Conservation (phyloP, 2,888 invertebrate species). For the Eretmocerus hayati region DNA sequence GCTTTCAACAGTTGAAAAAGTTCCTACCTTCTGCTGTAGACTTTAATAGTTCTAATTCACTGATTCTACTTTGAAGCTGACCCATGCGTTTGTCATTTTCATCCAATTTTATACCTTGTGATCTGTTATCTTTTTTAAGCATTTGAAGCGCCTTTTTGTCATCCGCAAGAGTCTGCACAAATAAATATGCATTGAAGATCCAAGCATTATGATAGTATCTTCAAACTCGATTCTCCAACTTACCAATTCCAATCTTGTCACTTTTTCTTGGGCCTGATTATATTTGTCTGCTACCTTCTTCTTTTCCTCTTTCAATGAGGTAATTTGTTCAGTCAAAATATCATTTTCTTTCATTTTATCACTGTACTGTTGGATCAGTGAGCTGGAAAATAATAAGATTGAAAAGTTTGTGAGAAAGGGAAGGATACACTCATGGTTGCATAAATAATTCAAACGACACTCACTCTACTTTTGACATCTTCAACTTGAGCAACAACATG, state of each 20-base stretch:
- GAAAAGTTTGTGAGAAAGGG: too few relatives aligned
- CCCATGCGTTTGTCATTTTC: constrained; percentile 30
- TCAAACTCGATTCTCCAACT: constrained; percentile 14
- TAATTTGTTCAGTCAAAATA: constrained; percentile 27
- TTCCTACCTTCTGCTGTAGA: constrained; percentile 27
- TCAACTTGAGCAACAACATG: constrained; percentile 9
- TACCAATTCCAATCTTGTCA: constrained; percentile 31
- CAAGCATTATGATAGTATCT: too few relatives aligned
- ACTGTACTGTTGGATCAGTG: constrained; percentile 32
- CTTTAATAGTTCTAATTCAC: constrained; percentile 28
- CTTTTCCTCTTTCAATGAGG: constrained; percentile 24
- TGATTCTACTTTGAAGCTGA: constrained; percentile 33
- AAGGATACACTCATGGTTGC: too few relatives aligned
- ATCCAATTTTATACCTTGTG: constrained; percentile 26
- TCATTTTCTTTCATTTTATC: constrained; percentile 34
- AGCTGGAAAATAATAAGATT: constrained; percentile 29
- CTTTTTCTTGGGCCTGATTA: constrained; percentile 24
- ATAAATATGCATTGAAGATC: too few relatives aligned
- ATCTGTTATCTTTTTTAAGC: constrained; percentile 13
- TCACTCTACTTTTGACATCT: constrained; percentile 11
- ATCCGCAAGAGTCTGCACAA: not conserved
- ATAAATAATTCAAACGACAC: not conserved
- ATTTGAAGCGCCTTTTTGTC: not conserved
- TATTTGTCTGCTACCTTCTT: constrained; percentile 26
- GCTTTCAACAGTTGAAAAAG: not conserved